Base-by-base conservation (phyloP, 1,140 invertebrate genomes). In the Leptoteleia sp. region DNA sequence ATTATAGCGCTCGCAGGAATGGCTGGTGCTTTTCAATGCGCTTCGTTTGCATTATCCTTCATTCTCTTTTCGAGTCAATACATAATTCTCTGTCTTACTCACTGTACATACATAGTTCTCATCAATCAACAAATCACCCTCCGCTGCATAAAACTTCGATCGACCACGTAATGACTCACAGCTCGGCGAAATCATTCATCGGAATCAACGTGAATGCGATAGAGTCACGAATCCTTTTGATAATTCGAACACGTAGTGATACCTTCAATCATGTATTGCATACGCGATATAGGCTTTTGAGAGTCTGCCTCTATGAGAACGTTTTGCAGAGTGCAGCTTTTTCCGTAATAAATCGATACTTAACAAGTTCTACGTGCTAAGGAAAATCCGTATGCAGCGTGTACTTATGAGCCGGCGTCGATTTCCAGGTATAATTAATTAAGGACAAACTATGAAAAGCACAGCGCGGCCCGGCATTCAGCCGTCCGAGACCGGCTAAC, bases 271-370 rank as follows among this genome's bases (percentile, higher is more conserved):
- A 77, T 71, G 52, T 61, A 43, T 47, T 57, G 62, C 76, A 72
- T 78, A 72, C 76, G 27, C 68, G 38, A 68, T 72, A 68, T 72
- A 52, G 61, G 62, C 67, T 72, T 72, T 78, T 72, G 52, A 67
- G 47, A 78, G 47, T 42, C 47, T 27, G 67, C 47, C 55, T 45
- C 35, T 29, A 71, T 65, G 52, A 43, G 45, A 78, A 40, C 67
- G 54, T 78, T 71, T 78, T 71, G 35, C 67, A 22, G 57, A 70
- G 38, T 61, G 29, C 37, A 62, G 75, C 75, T 67, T 78, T 77
- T 78, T 78, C 38, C 59, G 42, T 67, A 67, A 78, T 78, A 71
- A 78, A 78, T 78, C 67, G 75, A 72, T 78, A 78, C 75, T 72
- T 65, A 67, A 71, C 73, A 67, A 77, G 75, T 77, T 67, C 19